Percentiles rank a stretch among this genome's conserved stretches.
Conservation (phyloP, 2,888 invertebrate species). For the Conus canariensis region DNA sequence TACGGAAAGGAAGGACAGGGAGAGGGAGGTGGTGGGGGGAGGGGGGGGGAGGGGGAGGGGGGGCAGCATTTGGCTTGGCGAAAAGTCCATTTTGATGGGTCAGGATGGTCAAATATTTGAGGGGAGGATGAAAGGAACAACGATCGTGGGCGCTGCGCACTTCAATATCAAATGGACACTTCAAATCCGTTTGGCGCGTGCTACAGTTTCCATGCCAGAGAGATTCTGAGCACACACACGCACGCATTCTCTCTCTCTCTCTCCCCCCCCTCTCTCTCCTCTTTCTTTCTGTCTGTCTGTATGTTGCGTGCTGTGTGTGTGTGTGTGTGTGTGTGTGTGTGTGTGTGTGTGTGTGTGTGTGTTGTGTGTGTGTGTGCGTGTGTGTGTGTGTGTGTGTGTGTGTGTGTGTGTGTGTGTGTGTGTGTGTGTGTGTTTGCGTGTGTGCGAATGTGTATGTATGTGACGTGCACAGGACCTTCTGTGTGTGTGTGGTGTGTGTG, state of each 20-base stretch:
- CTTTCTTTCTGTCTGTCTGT: too few relatives aligned
- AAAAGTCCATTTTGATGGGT: constrained; percentile 17
- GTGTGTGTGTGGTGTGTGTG: background rate
- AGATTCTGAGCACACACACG: too few relatives aligned
- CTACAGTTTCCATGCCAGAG: background rate
- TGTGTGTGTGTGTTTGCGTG: constrained; percentile 3
- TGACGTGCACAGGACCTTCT: background rate
- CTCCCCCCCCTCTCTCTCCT: too few relatives aligned
- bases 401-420: background rate
- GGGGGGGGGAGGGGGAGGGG: too few relatives aligned
- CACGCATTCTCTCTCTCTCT: too few relatives aligned
- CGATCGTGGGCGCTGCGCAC: background rate
- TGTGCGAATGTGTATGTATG: background rate
- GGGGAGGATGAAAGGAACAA: background rate
- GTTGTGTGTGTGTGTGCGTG: background rate
- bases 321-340: constrained; percentile 10
- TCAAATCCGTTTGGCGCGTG: background rate
- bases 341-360: background rate
- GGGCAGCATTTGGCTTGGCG: background rate
- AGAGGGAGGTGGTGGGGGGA: too few relatives aligned
- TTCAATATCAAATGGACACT: background rate
- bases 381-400: background rate
- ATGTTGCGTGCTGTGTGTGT: background rate
- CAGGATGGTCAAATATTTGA: constrained; percentile 36
- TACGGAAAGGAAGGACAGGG: too few relatives aligned